Conservation (phyloP, 2,113 vertebrate genomes). For the Jaculus jaculus region DNA sequence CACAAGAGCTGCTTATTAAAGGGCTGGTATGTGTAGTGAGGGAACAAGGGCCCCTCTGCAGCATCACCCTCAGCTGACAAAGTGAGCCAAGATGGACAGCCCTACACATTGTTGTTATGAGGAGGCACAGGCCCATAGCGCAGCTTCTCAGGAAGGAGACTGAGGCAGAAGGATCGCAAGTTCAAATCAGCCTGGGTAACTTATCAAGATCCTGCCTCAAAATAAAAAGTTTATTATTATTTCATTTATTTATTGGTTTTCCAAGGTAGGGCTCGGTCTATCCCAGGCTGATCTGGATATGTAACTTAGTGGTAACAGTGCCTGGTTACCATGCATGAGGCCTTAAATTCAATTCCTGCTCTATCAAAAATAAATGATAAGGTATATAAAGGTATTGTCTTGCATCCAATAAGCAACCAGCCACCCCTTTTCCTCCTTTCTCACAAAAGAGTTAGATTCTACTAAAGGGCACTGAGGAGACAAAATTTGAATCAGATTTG, state of each 20-base stretch:
- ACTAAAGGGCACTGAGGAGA: neutral
- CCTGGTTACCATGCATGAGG: too few relatives aligned
- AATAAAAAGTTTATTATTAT: too few relatives aligned
- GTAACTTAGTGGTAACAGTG: too few relatives aligned
- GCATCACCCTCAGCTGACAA: neutral
- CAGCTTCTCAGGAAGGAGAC: too few relatives aligned
- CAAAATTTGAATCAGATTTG: neutral
- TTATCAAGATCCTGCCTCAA: too few relatives aligned
- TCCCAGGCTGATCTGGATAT: too few relatives aligned
- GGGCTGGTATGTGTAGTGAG: neutral
- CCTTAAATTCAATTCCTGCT: too few relatives aligned
- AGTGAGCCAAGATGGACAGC: neutral
- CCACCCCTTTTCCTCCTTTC: neutral
- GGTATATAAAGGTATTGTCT: neutral
- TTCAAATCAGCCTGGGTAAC: too few relatives aligned
- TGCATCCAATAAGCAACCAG: neutral
- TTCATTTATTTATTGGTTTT: too few relatives aligned
- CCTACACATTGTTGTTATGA: neutral
- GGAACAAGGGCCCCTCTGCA: neutral
- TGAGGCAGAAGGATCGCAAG: too few relatives aligned
- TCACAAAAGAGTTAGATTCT: neutral
- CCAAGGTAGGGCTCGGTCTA: too few relatives aligned
- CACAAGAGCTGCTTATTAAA: neutral
- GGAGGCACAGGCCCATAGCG: neutral
- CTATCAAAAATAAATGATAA: neutral